Evolutionary conservation across 2,113 vertebrate species (phyloP).

Genomic region (Periophthalmodon schlosseri): DNA sequence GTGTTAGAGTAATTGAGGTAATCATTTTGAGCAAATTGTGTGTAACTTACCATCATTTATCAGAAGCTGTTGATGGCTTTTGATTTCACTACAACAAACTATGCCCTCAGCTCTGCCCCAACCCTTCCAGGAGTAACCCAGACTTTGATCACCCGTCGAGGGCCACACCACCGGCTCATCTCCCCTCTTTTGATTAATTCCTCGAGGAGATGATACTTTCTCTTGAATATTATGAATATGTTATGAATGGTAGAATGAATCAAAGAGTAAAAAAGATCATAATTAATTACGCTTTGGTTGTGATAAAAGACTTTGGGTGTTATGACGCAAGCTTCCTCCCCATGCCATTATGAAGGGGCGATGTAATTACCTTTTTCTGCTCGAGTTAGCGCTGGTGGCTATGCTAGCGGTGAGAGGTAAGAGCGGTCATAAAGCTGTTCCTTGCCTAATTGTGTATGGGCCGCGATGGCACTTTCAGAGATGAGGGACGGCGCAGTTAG

Average conservation of each 20-base stretch:
- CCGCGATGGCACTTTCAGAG: constrained; percentile 76
- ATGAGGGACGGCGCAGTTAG: constrained; percentile 71
- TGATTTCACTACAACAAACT: background rate
- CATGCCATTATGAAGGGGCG: constrained; percentile 75
- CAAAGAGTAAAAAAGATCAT: constrained; percentile 78
- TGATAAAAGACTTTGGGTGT: constrained; percentile 77
- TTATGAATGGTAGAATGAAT: constrained; percentile 83
- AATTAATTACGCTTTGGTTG: constrained; percentile 76
- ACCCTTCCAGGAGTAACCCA: constrained; percentile 51
- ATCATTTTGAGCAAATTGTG: background rate
- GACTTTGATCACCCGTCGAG: constrained; percentile 75
- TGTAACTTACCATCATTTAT: background rate
- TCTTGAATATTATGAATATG: constrained; percentile 83
- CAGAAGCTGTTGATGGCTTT: background rate
- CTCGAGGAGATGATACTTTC: constrained; percentile 83
- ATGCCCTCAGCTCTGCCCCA: constrained; percentile 27
- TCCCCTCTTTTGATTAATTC: constrained; percentile 78
- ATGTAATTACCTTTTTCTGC: constrained; percentile 81
- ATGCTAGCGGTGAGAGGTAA: constrained; percentile 67
- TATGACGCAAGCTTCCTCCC: constrained; percentile 78
- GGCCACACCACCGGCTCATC: constrained; percentile 55
- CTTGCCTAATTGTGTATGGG: constrained; percentile 78
- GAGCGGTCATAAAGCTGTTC: constrained; percentile 77
- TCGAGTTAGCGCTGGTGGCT: constrained; percentile 76
- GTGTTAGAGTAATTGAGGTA: background rate